Percentiles rank a stretch among this genome's conserved stretches.
These are phyloP conservation scores for Poecilia latipinna DNA, from an alignment of 2,113 vertebrate species.

Conservation along the genomic window DNA sequence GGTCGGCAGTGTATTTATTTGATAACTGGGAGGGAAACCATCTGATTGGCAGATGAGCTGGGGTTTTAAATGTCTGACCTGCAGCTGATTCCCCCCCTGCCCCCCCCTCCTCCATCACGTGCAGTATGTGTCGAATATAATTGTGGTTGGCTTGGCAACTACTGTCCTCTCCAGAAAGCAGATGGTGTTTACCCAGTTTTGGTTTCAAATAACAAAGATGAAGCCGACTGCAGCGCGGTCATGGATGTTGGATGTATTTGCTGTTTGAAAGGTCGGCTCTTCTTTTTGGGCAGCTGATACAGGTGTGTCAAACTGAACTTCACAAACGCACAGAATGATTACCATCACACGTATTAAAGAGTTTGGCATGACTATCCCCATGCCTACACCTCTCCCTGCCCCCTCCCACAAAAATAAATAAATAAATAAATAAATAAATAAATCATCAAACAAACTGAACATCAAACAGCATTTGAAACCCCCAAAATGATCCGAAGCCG, in stretches of 20 bases:
- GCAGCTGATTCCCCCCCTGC: constrained; percentile 23
- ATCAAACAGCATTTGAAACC: constrained; percentile 21
- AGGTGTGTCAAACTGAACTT: constrained; percentile 23
- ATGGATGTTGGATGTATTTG: constrained; percentile 43
- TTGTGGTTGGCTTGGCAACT: constrained; percentile 47
- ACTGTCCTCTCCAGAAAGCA: constrained; percentile 55
- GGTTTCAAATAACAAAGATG: constrained; percentile 52
- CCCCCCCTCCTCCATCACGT: constrained; percentile 22
- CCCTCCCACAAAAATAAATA: constrained; percentile 1
- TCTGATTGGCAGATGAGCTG: constrained; percentile 37
- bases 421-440: too few species aligned
- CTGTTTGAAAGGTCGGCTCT: constrained; percentile 32
- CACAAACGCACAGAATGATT: constrained; percentile 8
- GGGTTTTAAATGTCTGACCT: constrained; percentile 41
- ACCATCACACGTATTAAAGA: constrained; percentile 22
- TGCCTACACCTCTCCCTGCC: background rate
- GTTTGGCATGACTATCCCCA: background rate
- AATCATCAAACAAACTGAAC: constrained; percentile 15
- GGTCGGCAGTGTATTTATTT: constrained; percentile 10
- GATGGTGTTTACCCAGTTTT: constrained; percentile 61
- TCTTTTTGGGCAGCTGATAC: constrained; percentile 15
- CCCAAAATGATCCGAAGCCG: background rate
- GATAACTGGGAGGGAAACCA: background rate
- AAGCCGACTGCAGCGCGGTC: constrained; percentile 39
- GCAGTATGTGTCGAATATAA: constrained; percentile 37